phyloP scores from a whole-genome alignment of 1,140 invertebrate genomes.

The Apis dorsata region DNA sequence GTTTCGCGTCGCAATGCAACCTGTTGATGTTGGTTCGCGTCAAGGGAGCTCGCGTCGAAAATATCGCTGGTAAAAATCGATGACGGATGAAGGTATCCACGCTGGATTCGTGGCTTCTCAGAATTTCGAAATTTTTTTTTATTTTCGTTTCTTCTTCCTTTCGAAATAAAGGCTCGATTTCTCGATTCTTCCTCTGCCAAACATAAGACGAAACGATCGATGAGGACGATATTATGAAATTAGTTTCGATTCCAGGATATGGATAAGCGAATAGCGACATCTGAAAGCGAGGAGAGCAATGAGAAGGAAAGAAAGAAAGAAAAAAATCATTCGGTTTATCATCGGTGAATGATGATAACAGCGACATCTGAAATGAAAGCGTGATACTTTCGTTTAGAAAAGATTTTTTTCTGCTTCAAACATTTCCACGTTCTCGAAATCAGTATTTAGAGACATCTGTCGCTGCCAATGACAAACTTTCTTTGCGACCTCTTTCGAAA shows the following conservation, averaged over 20 bases:
- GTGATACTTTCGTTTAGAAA: neutral
- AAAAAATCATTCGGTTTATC: neutral
- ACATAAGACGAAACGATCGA: too few species aligned
- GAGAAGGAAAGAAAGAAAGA: too few species aligned
- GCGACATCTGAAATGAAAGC: neutral
- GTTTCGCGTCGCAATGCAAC: slow-evolving; percentile 38
- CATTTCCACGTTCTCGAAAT: too few species aligned
- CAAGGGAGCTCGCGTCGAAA: slow-evolving; percentile 13
- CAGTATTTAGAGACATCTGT: neutral
- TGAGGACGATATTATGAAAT: too few species aligned
- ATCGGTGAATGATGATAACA: neutral
- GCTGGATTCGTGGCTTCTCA: neutral
- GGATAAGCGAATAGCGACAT: neutral
- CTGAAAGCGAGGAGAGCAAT: neutral
- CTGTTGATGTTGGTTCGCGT: slow-evolving; percentile 53
- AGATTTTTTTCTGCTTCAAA: neutral
- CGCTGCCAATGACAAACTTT: neutral
- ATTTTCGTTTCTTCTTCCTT: too few species aligned
- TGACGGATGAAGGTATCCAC: neutral
- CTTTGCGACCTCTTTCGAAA: too few species aligned
- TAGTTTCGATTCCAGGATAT: too few species aligned
- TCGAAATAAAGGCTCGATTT: too few species aligned
- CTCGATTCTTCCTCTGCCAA: too few species aligned
- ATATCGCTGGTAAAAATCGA: slow-evolving; percentile 21
- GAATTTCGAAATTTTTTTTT: too few species aligned